A percentile compares a stretch with the other conserved stretches of the same genome.
phyloP scores from a whole-genome alignment of 1,140 invertebrate species.

The Drosophila lacteicornis region DNA sequence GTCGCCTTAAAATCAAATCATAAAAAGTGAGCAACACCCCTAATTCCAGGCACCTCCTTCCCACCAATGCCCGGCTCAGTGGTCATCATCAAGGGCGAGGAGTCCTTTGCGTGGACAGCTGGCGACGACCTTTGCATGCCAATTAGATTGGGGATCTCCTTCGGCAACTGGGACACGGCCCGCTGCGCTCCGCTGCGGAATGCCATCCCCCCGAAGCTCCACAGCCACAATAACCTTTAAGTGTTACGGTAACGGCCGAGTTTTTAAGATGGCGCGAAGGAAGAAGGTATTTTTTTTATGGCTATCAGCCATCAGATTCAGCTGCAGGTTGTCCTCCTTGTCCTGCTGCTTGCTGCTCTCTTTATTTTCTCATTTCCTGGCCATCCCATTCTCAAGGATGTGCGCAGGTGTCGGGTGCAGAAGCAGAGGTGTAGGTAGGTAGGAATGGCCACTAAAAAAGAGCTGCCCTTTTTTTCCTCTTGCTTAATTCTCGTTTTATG shows the following conservation, averaged over 20 bases:
- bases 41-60: neutral
- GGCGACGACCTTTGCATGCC: slow-evolving; percentile 74
- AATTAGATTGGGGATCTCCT: slow-evolving; percentile 68
- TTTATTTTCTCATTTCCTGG: slow-evolving; percentile 81
- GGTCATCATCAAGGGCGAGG: slow-evolving; percentile 31
- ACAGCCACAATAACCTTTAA: slow-evolving; percentile 40
- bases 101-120: slow-evolving; percentile 54
- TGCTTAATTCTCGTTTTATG: slow-evolving; percentile 72
- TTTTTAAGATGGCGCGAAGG: slow-evolving; percentile 40
- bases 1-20: slow-evolving; percentile 6
- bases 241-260: slow-evolving; percentile 59
- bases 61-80: neutral
- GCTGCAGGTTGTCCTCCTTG: slow-evolving; percentile 25
- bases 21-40: neutral
- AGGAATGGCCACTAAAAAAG: slow-evolving; percentile 28
- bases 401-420: slow-evolving; percentile 78
- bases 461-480: slow-evolving; percentile 41
- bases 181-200: slow-evolving; percentile 38
- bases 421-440: slow-evolving; percentile 7
- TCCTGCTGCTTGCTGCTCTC: slow-evolving; percentile 39
- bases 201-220: neutral
- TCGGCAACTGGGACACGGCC: slow-evolving; percentile 43
- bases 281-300: slow-evolving; percentile 41
- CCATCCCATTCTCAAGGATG: slow-evolving; percentile 38
- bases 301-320: slow-evolving; percentile 48